Percentiles rank a stretch among this genome's conserved stretches.
These are phyloP conservation scores for Strix uralensis DNA, from an alignment of 2,113 vertebrate species.

Conservation along the genomic window DNA sequence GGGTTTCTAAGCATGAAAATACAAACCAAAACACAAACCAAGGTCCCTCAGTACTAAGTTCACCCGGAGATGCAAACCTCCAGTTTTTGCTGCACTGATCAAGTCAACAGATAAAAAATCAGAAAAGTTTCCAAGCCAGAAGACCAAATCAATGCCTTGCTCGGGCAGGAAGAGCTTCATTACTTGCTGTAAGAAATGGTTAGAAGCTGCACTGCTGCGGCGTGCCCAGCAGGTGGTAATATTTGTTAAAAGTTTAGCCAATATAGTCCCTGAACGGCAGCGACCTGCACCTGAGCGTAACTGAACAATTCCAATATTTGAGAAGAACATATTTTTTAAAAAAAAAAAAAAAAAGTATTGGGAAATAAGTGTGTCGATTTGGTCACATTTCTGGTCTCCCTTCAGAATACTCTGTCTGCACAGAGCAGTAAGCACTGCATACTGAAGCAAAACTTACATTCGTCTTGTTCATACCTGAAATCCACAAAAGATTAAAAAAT, in stretches of 20 bases:
- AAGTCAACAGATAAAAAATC: background rate
- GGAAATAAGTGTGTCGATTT: background rate
- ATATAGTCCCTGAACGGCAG: background rate
- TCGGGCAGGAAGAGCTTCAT: background rate
- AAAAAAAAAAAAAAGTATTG: too few species aligned
- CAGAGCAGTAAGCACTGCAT: background rate
- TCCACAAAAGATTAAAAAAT: background rate
- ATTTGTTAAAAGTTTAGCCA: conserved; percentile 49
- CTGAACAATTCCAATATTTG: background rate
- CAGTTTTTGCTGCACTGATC: background rate
- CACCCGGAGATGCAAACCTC: background rate
- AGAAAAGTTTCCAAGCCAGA: background rate
- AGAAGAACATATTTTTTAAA: background rate
- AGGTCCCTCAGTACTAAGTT: background rate
- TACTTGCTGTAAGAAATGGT: rapidly evolving
- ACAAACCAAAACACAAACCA: background rate
- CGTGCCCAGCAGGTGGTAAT: conserved; percentile 48
- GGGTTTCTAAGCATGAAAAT: background rate
- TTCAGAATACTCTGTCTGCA: background rate
- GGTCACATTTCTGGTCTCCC: background rate
- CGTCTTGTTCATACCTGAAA: background rate
- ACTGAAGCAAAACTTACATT: background rate
- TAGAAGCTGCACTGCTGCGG: background rate
- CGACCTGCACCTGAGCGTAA: background rate
- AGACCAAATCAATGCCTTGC: background rate